phyloP scores from a whole-genome alignment of 2,888 invertebrate species.

The Petrophora chlorosata region DNA sequence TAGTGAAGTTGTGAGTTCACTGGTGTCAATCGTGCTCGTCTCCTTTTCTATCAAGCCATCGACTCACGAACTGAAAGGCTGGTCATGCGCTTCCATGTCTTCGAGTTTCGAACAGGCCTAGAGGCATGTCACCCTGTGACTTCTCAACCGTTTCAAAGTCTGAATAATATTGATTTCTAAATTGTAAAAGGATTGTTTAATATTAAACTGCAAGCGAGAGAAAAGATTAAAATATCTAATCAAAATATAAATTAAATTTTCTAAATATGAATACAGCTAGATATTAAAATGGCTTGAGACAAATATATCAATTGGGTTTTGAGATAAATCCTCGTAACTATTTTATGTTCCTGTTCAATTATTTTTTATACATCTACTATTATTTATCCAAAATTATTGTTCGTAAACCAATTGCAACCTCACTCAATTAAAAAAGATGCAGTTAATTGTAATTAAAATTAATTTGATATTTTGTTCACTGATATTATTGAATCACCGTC shows the following conservation, averaged over 20 bases:
- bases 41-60: slow-evolving; percentile 69
- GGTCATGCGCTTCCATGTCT: slow-evolving; percentile 28
- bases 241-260: neutral
- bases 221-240: neutral
- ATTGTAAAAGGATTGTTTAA: neutral
- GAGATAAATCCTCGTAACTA: too few relatives aligned
- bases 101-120: slow-evolving; percentile 20
- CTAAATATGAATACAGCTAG: neutral
- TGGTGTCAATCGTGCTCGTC: slow-evolving; percentile 69
- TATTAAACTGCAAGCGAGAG: neutral
- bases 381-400: too few relatives aligned
- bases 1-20: slow-evolving; percentile 58
- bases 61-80: slow-evolving; percentile 61
- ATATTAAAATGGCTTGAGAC: too few relatives aligned
- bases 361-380: too few relatives aligned
- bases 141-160: neutral
- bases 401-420: too few relatives aligned
- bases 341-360: too few relatives aligned
- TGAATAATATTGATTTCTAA: neutral
- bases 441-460: too few relatives aligned
- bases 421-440: too few relatives aligned
- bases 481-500: slow-evolving; percentile 50
- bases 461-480: slow-evolving; percentile 45
- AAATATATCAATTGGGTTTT: too few relatives aligned
- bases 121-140: neutral